Base-by-base conservation (phyloP, 2,113 vertebrate species). In the Sorex fumeus region DNA sequence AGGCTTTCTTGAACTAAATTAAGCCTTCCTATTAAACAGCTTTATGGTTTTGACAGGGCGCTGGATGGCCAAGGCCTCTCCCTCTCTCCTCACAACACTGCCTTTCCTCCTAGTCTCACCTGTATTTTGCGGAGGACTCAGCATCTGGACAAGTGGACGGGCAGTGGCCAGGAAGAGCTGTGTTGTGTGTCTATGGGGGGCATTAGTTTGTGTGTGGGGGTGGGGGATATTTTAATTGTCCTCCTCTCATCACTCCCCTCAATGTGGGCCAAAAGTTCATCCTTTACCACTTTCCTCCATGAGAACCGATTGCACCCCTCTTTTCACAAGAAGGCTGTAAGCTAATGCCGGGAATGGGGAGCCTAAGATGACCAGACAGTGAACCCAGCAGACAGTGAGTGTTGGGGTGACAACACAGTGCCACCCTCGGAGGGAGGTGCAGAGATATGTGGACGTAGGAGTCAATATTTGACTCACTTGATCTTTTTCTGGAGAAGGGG, bases 401-500 rank as follows among this genome's bases (percentile, higher is more conserved):
- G 47, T 50, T 40, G 66, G 13, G 30, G 71, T 45, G 57, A 6
- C 13, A 18, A 6, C 13, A 18, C n/a, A 64, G 25, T 43, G 47
- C 6, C 12, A 15, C 36, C 8, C 8, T 18, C 25, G 28, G 30
- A 47, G 45, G 53, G 18, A 62, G 10, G 18, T 50, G 60, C 60
- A 84, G 62, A 16, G 62, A 57, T 47, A 0, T 30, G 7, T 50
- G 66, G 47, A 62, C 18, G 36, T 0, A 13, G 36, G 47, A 87
- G 47, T 8, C n/a, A 8, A 69, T 27, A 15, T 36, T 50, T 70
- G n/a, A 12, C 74, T 53, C 27, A 78, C 25, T 50, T 9, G 45
- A 12, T 77, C 32, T 72, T 28, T 72, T 93, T 84, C 40, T 77
- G n/a, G 25, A 78, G 72, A 76, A 77, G 53, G 50, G 45, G 45